Percentiles rank a stretch among this genome's conserved stretches.
phyloP scores from a whole-genome alignment of 2,888 invertebrate species.

The Catocala nupta region DNA sequence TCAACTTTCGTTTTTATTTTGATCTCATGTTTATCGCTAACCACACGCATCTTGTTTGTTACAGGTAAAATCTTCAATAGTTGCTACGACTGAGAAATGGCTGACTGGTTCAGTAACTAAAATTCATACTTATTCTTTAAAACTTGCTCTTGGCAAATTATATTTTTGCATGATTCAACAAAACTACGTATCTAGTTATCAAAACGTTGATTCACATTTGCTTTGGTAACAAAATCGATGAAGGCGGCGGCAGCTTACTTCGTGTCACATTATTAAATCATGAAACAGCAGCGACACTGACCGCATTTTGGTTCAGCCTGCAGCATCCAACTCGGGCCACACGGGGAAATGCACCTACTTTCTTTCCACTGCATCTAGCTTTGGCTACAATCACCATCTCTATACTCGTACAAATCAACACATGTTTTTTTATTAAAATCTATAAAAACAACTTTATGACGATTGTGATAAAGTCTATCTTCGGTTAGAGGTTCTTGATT shows the following conservation, averaged over 20 bases:
- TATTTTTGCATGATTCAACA: not conserved
- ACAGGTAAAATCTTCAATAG: constrained; percentile 57
- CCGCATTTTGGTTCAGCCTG: constrained; percentile 72
- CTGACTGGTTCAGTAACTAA: too few species aligned
- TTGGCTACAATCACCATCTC: constrained; percentile 59
- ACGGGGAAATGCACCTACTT: constrained; percentile 82
- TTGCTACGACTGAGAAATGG: not conserved
- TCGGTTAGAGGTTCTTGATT: constrained; percentile 50
- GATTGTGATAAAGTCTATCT: constrained; percentile 50
- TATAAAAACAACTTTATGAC: constrained; percentile 45
- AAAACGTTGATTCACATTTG: constrained; percentile 20
- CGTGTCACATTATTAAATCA: constrained; percentile 63
- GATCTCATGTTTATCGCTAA: constrained; percentile 27
- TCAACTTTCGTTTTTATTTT: constrained; percentile 58
- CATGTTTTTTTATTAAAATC: constrained; percentile 51
- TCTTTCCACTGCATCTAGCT: constrained; percentile 81
- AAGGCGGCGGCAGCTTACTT: constrained; percentile 36
- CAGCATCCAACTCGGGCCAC: constrained; percentile 74
- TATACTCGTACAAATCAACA: constrained; percentile 50
- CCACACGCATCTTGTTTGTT: constrained; percentile 48
- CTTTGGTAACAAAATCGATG: constrained; percentile 37
- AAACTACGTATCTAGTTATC: constrained; percentile 3
- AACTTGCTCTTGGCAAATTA: not conserved
- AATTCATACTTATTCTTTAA: not conserved
- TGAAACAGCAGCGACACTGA: constrained; percentile 65